A percentile compares a stretch with the other conserved stretches of the same genome.
Evolutionary conservation across 2,888 invertebrate species (phyloP).

Genomic region (Melanostoma mellinum): DNA sequence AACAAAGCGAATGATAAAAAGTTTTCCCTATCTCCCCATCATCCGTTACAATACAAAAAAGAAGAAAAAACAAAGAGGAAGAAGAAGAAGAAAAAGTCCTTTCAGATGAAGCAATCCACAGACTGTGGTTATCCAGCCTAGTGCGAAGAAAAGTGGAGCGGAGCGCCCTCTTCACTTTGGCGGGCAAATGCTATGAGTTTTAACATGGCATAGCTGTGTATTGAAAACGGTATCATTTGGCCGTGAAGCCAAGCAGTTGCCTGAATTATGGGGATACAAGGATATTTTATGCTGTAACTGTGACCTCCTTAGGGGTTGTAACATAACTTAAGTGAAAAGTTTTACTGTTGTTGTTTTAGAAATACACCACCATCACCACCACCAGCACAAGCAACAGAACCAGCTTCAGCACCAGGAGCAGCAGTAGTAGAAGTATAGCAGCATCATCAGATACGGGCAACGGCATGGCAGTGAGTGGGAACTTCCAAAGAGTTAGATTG

Average conservation of each 20-base stretch:
- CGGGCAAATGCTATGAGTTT: slow-evolving; percentile 34
- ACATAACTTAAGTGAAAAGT: slow-evolving; percentile 73
- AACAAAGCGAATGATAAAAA: slow-evolving; percentile 68
- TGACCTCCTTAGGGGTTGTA: slow-evolving; percentile 71
- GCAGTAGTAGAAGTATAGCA: not conserved
- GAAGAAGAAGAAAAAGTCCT: slow-evolving; percentile 38
- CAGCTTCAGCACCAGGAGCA: not conserved
- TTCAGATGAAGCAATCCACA: slow-evolving; percentile 17
- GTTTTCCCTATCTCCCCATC: slow-evolving; percentile 50
- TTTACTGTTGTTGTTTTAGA: slow-evolving; percentile 61
- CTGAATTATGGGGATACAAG: slow-evolving; percentile 66
- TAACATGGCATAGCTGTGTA: slow-evolving; percentile 38
- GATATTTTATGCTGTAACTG: slow-evolving; percentile 71
- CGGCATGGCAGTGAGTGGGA: not conserved
- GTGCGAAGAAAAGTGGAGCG: slow-evolving; percentile 50
- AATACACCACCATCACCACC: slow-evolving; percentile 18
- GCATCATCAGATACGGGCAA: too few species aligned
- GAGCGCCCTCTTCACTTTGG: slow-evolving; percentile 22
- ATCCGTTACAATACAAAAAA: slow-evolving; percentile 18
- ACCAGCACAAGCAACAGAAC: not conserved
- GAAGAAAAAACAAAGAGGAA: not conserved
- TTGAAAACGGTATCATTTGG: slow-evolving; percentile 66
- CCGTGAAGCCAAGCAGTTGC: slow-evolving; percentile 68
- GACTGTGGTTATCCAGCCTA: slow-evolving; percentile 63
- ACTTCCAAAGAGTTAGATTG: slow-evolving; percentile 14